phyloP scores from a whole-genome alignment of 2,797 vertebrate genomes.

The Sciaenops ocellatus region DNA sequence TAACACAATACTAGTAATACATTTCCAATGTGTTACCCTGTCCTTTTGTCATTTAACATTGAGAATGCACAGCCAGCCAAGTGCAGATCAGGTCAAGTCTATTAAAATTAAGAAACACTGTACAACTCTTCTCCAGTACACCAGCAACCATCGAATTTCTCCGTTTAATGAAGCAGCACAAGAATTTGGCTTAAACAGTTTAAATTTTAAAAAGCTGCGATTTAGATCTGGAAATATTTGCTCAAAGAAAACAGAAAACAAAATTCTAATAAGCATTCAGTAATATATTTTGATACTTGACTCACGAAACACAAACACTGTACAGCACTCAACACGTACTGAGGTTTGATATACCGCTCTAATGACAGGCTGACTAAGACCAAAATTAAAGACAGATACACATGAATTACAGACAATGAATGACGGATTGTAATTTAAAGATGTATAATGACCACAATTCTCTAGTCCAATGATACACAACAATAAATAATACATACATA shows the following conservation, averaged over 20 bases:
- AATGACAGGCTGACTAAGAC: background rate
- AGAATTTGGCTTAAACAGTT: background rate
- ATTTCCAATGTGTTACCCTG: background rate
- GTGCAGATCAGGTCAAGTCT: background rate
- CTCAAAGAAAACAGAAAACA: background rate
- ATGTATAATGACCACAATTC: background rate
- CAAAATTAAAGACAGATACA: background rate
- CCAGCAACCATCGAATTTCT: background rate
- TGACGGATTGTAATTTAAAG: background rate
- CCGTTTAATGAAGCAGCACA: background rate
- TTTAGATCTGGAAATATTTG: background rate
- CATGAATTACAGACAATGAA: background rate
- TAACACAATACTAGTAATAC: background rate
- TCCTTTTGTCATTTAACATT: background rate
- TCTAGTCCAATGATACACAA: background rate
- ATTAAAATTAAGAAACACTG: background rate
- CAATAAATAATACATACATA: background rate
- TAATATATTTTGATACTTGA: no score
- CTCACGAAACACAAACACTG: no score
- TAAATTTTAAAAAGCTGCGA: background rate
- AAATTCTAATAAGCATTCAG: background rate
- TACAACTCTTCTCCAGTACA: background rate
- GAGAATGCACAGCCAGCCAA: background rate
- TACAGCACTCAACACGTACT: no score
- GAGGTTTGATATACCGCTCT: background rate